Conservation (phyloP, 2,113 vertebrate genomes). For the Monopterus albus region DNA sequence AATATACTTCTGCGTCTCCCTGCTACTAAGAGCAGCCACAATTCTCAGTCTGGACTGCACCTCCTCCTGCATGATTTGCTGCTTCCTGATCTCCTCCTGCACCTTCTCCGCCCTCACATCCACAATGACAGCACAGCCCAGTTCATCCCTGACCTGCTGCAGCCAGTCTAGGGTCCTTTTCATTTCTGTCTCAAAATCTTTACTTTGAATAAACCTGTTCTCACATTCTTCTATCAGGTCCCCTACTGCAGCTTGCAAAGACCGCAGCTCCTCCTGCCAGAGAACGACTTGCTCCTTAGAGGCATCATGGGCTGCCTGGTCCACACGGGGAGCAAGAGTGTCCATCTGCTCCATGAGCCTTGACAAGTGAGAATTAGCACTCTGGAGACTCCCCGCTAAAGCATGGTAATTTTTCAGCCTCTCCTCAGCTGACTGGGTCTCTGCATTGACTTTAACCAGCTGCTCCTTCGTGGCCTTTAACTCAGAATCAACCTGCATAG, state of each 20-base stretch:
- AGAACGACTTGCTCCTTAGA: slow-evolving; percentile 84
- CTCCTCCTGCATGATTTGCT: slow-evolving; percentile 96
- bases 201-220: slow-evolving; percentile 85
- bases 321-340: slow-evolving; percentile 86
- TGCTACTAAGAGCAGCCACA: slow-evolving; percentile 89
- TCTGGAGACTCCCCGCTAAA: slow-evolving; percentile 90
- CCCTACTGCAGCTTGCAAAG: slow-evolving; percentile 85
- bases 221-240: slow-evolving; percentile 91
- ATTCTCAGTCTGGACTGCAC: slow-evolving; percentile 93
- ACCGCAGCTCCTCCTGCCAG: slow-evolving; percentile 91
- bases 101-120: slow-evolving; percentile 90
- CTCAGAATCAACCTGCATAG: slow-evolving; percentile 85
- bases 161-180: slow-evolving; percentile 91
- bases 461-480: slow-evolving; percentile 85
- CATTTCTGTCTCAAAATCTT: slow-evolving; percentile 95
- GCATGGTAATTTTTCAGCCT: slow-evolving; percentile 92
- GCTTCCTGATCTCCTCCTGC: slow-evolving; percentile 95
- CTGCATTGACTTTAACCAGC: slow-evolving; percentile 87
- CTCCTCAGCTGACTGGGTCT: slow-evolving; percentile 92
- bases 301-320: slow-evolving; percentile 83
- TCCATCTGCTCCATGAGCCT: slow-evolving; percentile 89
- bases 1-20: slow-evolving; percentile 88
- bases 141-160: slow-evolving; percentile 86
- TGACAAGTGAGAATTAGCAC: slow-evolving; percentile 87
- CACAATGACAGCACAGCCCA: slow-evolving; percentile 84